These are phyloP conservation scores for Athalia rosae DNA, from an alignment of 2,888 invertebrate genomes.

Conservation along the genomic window DNA sequence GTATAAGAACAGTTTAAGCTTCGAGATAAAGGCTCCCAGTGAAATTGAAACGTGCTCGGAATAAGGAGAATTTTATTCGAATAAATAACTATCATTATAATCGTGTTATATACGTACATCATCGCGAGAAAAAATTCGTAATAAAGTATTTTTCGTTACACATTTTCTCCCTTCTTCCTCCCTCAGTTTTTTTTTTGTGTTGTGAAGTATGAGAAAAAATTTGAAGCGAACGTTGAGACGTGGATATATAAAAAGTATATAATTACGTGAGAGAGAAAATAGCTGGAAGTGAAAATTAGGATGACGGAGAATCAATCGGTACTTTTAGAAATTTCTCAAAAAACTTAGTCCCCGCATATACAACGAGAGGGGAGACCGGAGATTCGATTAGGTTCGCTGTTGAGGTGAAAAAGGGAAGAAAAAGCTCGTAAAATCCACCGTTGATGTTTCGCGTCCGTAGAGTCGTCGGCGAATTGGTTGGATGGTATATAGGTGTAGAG, in stretches of 20 bases:
- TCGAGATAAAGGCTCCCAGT: constrained; percentile 31
- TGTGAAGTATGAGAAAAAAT: not conserved
- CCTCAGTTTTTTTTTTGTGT: not conserved
- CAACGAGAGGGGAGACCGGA: constrained; percentile 17
- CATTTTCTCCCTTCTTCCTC: not conserved
- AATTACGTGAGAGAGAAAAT: not conserved
- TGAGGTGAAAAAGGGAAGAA: not conserved
- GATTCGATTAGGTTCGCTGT: constrained; percentile 1
- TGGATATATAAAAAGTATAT: not conserved
- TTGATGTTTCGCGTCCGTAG: constrained; percentile 11
- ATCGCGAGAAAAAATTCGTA: no score
- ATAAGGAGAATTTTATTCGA: constrained; percentile 19
- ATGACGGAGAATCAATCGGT: constrained; percentile 6
- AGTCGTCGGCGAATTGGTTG: constrained; percentile 21
- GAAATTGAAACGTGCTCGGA: constrained; percentile 44
- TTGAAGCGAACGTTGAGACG: not conserved
- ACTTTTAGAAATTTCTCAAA: constrained; percentile 24
- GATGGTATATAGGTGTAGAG: not conserved
- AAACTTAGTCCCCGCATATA: constrained; percentile 22
- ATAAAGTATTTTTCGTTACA: no score
- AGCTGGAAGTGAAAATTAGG: not conserved
- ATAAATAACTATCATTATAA: constrained; percentile 16
- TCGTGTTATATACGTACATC: no score
- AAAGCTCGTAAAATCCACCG: constrained; percentile 19
- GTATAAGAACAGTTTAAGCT: constrained; percentile 38